Conservation (phyloP, 2,888 invertebrate species). For the Zygothrica quintamaculata region DNA sequence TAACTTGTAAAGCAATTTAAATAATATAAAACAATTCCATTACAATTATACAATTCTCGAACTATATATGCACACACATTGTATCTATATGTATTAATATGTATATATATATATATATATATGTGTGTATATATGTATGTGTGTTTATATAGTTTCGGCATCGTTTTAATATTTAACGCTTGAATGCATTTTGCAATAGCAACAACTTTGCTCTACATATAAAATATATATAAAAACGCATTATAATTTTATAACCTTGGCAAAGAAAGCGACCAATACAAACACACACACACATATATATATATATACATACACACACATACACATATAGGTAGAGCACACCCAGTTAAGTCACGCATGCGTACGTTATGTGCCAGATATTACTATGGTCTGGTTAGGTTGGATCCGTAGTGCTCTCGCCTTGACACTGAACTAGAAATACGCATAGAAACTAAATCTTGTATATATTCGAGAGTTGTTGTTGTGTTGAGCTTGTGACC, state of each 20-base stretch:
- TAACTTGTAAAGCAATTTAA: constrained; percentile 11
- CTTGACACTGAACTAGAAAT: constrained; percentile 48
- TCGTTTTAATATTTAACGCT: constrained; percentile 40
- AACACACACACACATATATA: neutral
- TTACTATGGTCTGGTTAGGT: constrained; percentile 13
- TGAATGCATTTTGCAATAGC: constrained; percentile 40
- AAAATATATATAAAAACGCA: too few relatives aligned
- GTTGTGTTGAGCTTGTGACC: too few relatives aligned
- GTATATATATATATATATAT: too few relatives aligned
- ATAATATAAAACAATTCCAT: constrained; percentile 13
- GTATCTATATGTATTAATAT: neutral
- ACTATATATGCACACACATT: neutral
- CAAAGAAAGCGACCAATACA: constrained; percentile 43
- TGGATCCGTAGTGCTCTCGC: constrained; percentile 6
- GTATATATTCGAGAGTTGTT: neutral
- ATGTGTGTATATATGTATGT: constrained; percentile 6
- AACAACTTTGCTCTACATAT: neutral
- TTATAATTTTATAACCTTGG: constrained; percentile 20
- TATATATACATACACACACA: too few relatives aligned
- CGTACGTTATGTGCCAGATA: neutral
- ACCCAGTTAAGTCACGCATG: constrained; percentile 35
- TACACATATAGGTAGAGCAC: neutral
- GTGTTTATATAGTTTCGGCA: constrained; percentile 14
- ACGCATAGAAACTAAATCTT: constrained; percentile 3
- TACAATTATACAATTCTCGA: constrained; percentile 25